Conservation (phyloP, 1,140 invertebrate genomes). For the Whitmania pigra region DNA sequence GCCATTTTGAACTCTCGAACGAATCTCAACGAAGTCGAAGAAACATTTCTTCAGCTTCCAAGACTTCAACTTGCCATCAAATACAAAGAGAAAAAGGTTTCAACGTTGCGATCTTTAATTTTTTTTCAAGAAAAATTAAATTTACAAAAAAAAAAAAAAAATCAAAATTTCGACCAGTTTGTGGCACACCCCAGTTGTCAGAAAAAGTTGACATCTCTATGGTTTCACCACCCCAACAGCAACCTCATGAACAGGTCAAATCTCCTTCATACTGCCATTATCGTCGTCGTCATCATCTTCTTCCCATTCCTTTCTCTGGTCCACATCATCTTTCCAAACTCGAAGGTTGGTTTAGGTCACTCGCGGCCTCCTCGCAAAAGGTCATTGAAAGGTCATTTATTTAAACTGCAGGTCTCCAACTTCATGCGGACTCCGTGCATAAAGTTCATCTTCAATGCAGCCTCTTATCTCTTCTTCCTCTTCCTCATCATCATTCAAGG, state of each 20-base stretch:
- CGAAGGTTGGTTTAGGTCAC: constrained; percentile 28
- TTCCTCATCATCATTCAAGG: constrained; percentile 45
- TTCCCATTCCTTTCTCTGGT: constrained; percentile 34
- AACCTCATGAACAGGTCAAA: constrained; percentile 32
- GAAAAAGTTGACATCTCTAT: constrained; percentile 41
- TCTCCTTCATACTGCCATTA: constrained; percentile 30
- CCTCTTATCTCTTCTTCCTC: constrained; percentile 53
- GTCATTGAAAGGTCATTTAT: no score
- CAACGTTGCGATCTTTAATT: no score
- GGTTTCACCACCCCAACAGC: constrained; percentile 39
- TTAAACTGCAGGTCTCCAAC: constrained; percentile 30
- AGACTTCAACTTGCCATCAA: constrained; percentile 38
- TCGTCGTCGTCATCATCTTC: constrained; percentile 29
- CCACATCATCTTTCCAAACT: constrained; percentile 32
- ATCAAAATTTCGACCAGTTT: constrained; percentile 33
- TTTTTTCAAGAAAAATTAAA: no score
- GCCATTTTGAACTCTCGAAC: constrained; percentile 34
- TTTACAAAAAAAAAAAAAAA: no score
- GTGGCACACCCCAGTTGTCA: constrained; percentile 42
- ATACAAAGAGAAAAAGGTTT: constrained; percentile 39
- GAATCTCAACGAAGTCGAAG: constrained; percentile 29
- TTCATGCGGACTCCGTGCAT: constrained; percentile 36
- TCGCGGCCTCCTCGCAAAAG: no score
- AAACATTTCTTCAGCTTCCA: constrained; percentile 37
- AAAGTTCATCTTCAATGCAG: constrained; percentile 43